Conservation (phyloP, 92 coral and sea anemone species). For the Isaurus tuberculatus region DNA sequence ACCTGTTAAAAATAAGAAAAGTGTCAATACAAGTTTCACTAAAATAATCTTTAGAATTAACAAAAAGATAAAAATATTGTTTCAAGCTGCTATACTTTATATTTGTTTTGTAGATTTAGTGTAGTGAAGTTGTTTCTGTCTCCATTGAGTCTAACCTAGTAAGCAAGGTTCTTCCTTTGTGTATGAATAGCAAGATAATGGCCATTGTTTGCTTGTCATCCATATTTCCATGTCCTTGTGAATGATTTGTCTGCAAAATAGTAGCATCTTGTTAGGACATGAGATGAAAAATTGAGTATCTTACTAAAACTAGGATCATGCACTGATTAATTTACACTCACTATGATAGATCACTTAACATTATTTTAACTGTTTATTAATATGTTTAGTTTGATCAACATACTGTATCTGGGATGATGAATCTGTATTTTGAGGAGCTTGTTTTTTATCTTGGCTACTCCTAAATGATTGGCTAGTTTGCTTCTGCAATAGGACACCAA, state of each 20-base stretch:
- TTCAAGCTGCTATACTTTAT: neutral
- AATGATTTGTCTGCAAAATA: conserved; percentile 59
- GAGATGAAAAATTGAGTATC: too few species aligned
- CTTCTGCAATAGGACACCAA: conserved; percentile 18
- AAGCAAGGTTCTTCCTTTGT: conserved; percentile 75
- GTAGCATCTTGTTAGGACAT: too few species aligned
- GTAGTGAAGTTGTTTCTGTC: neutral
- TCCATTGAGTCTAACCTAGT: conserved; percentile 53
- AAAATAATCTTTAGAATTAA: neutral
- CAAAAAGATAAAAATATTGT: neutral
- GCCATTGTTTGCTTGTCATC: conserved; percentile 91
- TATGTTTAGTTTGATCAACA: neutral
- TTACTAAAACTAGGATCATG: too few species aligned
- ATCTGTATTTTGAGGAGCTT: conserved; percentile 5
- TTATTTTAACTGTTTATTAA: neutral
- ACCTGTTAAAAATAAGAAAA: conserved; percentile 48
- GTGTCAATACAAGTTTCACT: neutral
- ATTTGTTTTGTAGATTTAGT: neutral
- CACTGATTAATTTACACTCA: too few species aligned
- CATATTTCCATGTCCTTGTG: conserved; percentile 80
- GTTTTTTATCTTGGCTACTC: neutral
- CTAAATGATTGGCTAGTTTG: neutral
- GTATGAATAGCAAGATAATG: conserved; percentile 88
- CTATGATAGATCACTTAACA: neutral
- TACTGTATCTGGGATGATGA: conserved; percentile 30